A percentile compares a stretch with the other conserved stretches of the same genome.
Evolutionary conservation across 2,888 invertebrate species (phyloP).

Genomic region (Clunio marinus): DNA sequence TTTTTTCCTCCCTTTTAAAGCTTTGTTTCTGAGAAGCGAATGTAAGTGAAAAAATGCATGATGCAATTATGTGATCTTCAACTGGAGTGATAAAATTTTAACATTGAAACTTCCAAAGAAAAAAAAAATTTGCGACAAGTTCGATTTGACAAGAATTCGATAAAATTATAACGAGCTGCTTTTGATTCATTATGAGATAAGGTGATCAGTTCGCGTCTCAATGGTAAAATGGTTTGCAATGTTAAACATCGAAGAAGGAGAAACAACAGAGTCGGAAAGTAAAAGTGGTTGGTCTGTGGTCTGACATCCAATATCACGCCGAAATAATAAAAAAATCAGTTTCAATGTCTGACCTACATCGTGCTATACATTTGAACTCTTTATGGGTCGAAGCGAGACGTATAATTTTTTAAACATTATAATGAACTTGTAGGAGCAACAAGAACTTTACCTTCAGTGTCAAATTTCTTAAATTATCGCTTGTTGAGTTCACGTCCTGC

Average conservation of each 20-base stretch:
- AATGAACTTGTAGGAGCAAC: not conserved
- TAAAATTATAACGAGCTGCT: too few relatives aligned
- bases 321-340: slow-evolving; percentile 18
- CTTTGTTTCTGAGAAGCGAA: too few relatives aligned
- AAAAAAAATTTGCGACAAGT: too few relatives aligned
- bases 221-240: not conserved
- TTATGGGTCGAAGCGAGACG: not conserved
- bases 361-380: slow-evolving; percentile 19
- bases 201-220: not conserved
- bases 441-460: slow-evolving; percentile 11
- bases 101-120: too few relatives aligned
- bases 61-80: too few relatives aligned
- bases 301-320: not conserved
- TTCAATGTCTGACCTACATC: slow-evolving; percentile 34
- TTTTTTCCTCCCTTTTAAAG: not conserved
- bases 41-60: too few relatives aligned
- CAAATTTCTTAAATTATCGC: not conserved
- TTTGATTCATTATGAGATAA: too few relatives aligned
- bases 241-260: slow-evolving; percentile 15
- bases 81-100: too few relatives aligned
- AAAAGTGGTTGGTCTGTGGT: slow-evolving; percentile 28
- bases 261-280: slow-evolving; percentile 14
- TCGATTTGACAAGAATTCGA: too few relatives aligned
- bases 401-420: not conserved
- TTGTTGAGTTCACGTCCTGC: not conserved